Percentiles rank a stretch among this genome's conserved stretches.
Conservation (phyloP, 2,888 invertebrate species). For the Embidobia sp. region DNA sequence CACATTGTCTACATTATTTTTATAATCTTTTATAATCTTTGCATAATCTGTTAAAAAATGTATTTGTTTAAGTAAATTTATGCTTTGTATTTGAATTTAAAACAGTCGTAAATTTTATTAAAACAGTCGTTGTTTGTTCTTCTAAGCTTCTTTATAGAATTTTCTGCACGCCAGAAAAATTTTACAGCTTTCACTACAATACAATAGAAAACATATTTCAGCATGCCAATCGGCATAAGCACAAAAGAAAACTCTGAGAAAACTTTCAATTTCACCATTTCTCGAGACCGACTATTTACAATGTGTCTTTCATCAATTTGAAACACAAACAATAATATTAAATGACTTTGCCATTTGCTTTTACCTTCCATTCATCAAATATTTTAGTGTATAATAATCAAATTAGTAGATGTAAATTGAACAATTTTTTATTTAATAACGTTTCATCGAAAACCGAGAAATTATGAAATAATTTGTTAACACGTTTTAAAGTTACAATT, state of each 20-base stretch:
- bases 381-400: too few relatives aligned
- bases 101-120: conserved; percentile 18
- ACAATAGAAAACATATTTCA: conserved; percentile 28
- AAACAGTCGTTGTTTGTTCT: conserved; percentile 4
- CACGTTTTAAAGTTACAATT: too few relatives aligned
- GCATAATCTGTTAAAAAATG: too few relatives aligned
- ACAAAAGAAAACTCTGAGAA: conserved; percentile 36
- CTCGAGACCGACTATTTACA: conserved; percentile 16
- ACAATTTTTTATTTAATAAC: too few relatives aligned
- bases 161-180: conserved; percentile 30
- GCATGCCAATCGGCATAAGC: conserved; percentile 12
- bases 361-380: not conserved
- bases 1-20: too few relatives aligned
- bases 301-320: conserved; percentile 7
- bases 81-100: conserved; percentile 12
- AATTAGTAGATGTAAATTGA: not conserved
- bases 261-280: conserved; percentile 36
- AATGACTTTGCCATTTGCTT: conserved; percentile 6
- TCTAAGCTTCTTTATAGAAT: conserved; percentile 4
- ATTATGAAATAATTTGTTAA: too few relatives aligned
- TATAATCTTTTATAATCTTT: too few relatives aligned
- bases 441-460: too few relatives aligned
- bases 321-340: not conserved
- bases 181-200: conserved; percentile 29
- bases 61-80: conserved; percentile 10